These are phyloP conservation scores for Oscheius sp. DNA, from an alignment of 2,888 invertebrate genomes.

Conservation along the genomic window DNA sequence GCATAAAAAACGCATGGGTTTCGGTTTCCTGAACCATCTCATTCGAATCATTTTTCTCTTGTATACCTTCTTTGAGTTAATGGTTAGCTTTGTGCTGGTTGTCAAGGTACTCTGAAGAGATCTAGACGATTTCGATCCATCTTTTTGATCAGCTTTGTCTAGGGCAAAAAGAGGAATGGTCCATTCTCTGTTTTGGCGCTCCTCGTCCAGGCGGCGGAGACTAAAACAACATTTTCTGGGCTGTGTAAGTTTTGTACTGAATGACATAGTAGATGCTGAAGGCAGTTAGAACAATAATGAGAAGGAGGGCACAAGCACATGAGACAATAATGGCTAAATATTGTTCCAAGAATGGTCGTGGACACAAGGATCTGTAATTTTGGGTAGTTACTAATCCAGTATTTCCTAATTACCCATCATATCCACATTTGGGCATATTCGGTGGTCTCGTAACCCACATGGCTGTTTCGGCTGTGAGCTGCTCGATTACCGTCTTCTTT, in stretches of 20 bases:
- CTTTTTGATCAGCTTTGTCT: constrained; percentile 46
- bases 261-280: constrained; percentile 7
- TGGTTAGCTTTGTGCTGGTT: constrained; percentile 51
- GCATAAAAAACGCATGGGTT: constrained; percentile 48
- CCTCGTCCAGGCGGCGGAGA: constrained; percentile 47
- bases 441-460: constrained; percentile 19
- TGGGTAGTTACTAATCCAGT: not conserved
- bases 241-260: not conserved
- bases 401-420: not conserved
- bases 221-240: constrained; percentile 17
- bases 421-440: constrained; percentile 33
- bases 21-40: constrained; percentile 47
- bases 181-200: constrained; percentile 52
- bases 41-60: not conserved
- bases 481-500: not conserved
- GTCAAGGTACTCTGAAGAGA: constrained; percentile 52
- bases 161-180: constrained; percentile 45
- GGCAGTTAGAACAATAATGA: constrained; percentile 1
- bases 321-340: constrained; percentile 50
- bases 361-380: constrained; percentile 43
- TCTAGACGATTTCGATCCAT: constrained; percentile 38
- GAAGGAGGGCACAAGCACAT: constrained; percentile 9
- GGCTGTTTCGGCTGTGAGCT: not conserved
- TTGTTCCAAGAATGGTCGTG: constrained; percentile 47
- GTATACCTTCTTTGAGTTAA: constrained; percentile 53